phyloP scores from a whole-genome alignment of 2,113 vertebrate genomes.

The Macrotus californicus region DNA sequence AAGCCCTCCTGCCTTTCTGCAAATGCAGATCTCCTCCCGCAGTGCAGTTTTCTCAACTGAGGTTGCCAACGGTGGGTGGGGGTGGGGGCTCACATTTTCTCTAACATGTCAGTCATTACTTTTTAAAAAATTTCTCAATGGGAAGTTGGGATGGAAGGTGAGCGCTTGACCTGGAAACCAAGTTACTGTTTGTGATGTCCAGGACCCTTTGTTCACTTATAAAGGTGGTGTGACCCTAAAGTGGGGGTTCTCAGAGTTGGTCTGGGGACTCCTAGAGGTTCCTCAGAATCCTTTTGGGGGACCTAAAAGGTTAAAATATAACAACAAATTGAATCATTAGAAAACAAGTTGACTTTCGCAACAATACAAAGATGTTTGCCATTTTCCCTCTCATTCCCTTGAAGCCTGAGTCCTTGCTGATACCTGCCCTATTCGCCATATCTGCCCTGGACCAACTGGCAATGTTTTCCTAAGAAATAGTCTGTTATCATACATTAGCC shows the following conservation, averaged over 20 bases:
- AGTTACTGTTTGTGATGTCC: background rate
- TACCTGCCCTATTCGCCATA: rapidly evolving
- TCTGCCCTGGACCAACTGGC: background rate
- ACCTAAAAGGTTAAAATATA: background rate
- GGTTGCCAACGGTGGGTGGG: background rate
- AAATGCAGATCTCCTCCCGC: background rate
- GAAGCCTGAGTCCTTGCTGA: background rate
- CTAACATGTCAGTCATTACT: background rate
- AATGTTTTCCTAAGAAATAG: background rate
- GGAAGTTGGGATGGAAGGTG: background rate
- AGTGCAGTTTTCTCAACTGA: background rate
- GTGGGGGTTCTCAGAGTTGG: background rate
- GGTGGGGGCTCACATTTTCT: background rate
- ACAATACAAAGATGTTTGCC: background rate
- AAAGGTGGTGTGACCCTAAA: background rate
- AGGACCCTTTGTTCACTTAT: background rate
- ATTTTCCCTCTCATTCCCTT: background rate
- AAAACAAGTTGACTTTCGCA: background rate
- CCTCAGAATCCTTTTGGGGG: background rate
- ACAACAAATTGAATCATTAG: background rate
- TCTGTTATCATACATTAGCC: no score
- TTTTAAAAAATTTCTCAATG: background rate
- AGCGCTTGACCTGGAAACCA: background rate
- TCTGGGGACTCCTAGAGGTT: background rate
- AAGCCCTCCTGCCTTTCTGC: background rate